Conservation (phyloP, 2,888 invertebrate genomes). For the Thyatira batis region DNA sequence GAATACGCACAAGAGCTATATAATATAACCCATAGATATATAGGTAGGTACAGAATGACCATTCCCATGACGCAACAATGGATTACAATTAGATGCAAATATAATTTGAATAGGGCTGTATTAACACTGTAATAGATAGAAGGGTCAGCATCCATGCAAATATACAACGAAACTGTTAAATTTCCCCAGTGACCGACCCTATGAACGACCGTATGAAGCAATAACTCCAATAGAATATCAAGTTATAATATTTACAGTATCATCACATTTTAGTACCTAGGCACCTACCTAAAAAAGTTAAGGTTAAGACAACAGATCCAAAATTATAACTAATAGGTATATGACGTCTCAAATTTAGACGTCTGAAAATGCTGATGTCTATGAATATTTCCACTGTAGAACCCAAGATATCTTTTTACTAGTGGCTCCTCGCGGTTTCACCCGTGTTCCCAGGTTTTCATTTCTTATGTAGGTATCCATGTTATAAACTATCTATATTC, state of each 20-base stretch:
- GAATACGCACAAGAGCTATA: constrained; percentile 8
- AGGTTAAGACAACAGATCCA: too few relatives aligned
- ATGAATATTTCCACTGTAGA: too few relatives aligned
- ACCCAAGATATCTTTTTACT: too few relatives aligned
- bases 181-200: constrained; percentile 72
- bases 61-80: constrained; percentile 74
- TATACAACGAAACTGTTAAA: constrained; percentile 53
- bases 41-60: constrained; percentile 29
- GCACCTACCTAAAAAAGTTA: too few relatives aligned
- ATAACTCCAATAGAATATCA: constrained; percentile 40
- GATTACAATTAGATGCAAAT: constrained; percentile 78
- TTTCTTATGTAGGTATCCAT: too few relatives aligned
- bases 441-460: too few relatives aligned
- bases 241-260: not conserved
- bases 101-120: constrained; percentile 61
- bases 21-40: constrained; percentile 4
- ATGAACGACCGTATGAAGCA: constrained; percentile 54
- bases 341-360: too few relatives aligned
- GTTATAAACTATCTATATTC: too few relatives aligned
- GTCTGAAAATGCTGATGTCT: too few relatives aligned
- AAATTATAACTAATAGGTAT: too few relatives aligned
- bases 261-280: not conserved
- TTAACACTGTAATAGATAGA: constrained; percentile 51
- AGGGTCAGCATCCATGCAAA: constrained; percentile 72
- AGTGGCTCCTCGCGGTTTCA: too few relatives aligned